Evolutionary conservation across 2,888 invertebrate genomes (phyloP).

Genomic region (Sarcophaga variegata): DNA sequence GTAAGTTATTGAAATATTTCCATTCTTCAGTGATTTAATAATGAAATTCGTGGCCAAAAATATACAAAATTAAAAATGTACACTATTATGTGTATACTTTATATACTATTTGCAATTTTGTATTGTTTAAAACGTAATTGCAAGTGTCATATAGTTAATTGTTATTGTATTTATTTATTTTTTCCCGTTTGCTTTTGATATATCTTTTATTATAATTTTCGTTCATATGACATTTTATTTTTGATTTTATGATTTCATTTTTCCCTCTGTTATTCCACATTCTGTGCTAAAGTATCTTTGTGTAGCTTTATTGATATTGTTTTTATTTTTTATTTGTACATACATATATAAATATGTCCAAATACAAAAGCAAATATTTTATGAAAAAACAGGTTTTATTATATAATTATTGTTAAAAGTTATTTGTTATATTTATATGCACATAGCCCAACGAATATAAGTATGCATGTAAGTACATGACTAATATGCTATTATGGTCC

Average conservation of each 20-base stretch:
- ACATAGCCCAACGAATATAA: not conserved
- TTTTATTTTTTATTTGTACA: not conserved
- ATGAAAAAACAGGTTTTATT: conserved; percentile 51
- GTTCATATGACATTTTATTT: conserved; percentile 54
- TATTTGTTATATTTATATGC: not conserved
- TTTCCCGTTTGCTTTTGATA: not conserved
- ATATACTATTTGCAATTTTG: not conserved
- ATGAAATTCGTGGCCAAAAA: not conserved
- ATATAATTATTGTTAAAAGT: conserved; percentile 24
- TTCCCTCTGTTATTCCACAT: conserved; percentile 15
- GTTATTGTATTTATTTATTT: not conserved
- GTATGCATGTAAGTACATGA: not conserved
- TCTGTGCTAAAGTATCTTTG: not conserved
- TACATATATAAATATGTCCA: not conserved
- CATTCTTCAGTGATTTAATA: not conserved
- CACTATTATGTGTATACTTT: not conserved
- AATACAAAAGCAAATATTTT: conserved; percentile 13
- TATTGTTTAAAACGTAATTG: not conserved
- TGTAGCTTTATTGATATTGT: conserved; percentile 14
- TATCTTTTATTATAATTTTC: not conserved
- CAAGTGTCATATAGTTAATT: not conserved
- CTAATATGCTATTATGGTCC: not conserved
- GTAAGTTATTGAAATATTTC: conserved; percentile 71
- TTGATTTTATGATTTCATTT: conserved; percentile 55
- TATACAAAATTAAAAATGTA: not conserved